phyloP scores from a whole-genome alignment of 2,888 invertebrate genomes.

The Limnephilus marmoratus region DNA sequence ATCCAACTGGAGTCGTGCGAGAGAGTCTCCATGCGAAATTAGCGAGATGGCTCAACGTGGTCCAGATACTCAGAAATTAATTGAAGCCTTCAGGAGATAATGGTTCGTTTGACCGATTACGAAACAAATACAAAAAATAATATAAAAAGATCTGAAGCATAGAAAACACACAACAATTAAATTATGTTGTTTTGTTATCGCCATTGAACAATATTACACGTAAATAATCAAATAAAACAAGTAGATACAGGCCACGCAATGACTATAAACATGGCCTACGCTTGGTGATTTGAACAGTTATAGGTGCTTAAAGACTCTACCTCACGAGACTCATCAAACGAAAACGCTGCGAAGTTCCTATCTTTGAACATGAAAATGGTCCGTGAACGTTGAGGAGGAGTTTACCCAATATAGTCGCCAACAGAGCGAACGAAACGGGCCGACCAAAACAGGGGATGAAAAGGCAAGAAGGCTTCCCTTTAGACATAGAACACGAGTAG shows the following conservation, averaged over 20 bases:
- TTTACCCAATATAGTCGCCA: constrained; percentile 4
- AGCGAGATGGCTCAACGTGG: background rate
- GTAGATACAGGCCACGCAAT: background rate
- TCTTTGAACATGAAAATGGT: background rate
- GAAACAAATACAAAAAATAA: background rate
- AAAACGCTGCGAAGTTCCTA: background rate
- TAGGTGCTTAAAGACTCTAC: background rate
- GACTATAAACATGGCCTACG: background rate
- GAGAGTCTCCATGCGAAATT: background rate
- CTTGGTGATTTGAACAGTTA: background rate
- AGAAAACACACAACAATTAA: background rate
- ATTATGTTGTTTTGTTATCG: background rate
- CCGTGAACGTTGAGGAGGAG: background rate
- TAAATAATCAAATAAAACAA: background rate
- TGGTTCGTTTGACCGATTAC: background rate
- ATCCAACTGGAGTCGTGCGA: background rate
- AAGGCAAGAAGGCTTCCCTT: background rate
- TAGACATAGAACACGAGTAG: background rate
- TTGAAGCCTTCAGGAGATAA: background rate
- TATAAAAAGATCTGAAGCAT: background rate
- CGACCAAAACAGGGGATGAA: background rate
- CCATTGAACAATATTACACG: background rate
- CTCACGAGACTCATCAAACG: background rate
- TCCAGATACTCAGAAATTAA: background rate
- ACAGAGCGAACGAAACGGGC: background rate